phyloP scores from a whole-genome alignment of 2,888 invertebrate genomes.

The Drosophila paranaensis region DNA sequence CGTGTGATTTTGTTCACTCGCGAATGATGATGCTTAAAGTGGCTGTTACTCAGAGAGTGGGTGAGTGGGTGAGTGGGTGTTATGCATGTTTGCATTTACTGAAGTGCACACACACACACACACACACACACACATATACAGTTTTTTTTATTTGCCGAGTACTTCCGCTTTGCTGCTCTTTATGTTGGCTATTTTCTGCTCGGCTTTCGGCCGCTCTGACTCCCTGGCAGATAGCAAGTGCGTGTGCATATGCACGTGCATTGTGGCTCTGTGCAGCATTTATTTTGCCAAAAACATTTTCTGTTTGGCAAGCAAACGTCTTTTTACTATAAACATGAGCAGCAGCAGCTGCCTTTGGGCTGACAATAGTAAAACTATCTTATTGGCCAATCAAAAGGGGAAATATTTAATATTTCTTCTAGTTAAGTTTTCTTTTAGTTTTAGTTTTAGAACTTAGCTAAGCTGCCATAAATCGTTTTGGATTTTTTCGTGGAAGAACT shows the following conservation, averaged over 20 bases:
- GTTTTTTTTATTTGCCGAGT: conserved; percentile 38
- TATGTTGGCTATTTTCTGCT: conserved; percentile 51
- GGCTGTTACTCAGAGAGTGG: no score
- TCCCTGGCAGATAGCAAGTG: conserved; percentile 12
- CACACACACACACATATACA: neutral
- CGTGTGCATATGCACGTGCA: conserved; percentile 14
- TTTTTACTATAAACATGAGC: conserved; percentile 6
- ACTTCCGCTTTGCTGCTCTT: conserved; percentile 58
- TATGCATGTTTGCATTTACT: conserved; percentile 16
- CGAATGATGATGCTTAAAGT: neutral
- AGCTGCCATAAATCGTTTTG: neutral
- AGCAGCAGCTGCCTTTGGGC: conserved; percentile 15
- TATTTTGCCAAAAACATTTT: neutral
- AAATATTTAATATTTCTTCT: neutral
- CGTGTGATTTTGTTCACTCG: conserved; percentile 6
- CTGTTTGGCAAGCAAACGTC: conserved; percentile 17
- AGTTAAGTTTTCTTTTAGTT: neutral
- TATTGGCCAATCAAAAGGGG: conserved; percentile 1
- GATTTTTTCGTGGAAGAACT: no score
- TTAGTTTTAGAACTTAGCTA: neutral
- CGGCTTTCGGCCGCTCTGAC: conserved; percentile 8
- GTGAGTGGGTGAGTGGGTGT: neutral
- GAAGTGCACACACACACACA: conserved; percentile 19
- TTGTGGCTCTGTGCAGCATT: no score
- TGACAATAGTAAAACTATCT: neutral